Evolutionary conservation across 2,888 invertebrate genomes (phyloP).

Genomic region (Lepidocyrtoides sp.): DNA sequence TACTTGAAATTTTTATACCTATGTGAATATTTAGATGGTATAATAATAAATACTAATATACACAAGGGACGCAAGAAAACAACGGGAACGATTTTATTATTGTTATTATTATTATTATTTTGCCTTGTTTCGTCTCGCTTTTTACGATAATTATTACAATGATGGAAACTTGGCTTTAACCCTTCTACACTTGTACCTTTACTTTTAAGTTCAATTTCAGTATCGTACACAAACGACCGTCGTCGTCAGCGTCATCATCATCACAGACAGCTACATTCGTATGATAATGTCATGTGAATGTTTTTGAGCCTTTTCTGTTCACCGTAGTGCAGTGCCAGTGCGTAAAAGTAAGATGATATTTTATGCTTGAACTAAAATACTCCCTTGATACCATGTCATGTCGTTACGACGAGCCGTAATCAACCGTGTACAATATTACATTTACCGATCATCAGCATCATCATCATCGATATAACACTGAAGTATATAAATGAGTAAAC

Average conservation of each 20-base stretch:
- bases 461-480: neutral
- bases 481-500: neutral
- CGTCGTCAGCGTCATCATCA: conserved; percentile 5
- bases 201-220: conserved; percentile 67
- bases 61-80: conserved; percentile 29
- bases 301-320: conserved; percentile 65
- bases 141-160: conserved; percentile 50
- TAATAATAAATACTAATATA: conserved; percentile 29
- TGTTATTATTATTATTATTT: conserved; percentile 33
- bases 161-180: conserved; percentile 67
- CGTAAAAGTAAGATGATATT: conserved; percentile 45
- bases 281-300: conserved; percentile 70
- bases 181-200: too few relatives aligned
- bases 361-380: neutral
- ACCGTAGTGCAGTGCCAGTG: too few relatives aligned
- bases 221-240: conserved; percentile 9
- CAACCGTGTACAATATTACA: conserved; percentile 43
- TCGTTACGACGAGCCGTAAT: conserved; percentile 41
- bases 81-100: conserved; percentile 61
- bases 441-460: too few relatives aligned
- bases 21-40: neutral
- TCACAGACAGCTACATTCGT: neutral
- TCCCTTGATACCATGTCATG: conserved; percentile 49
- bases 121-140: conserved; percentile 43
- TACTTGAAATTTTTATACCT: neutral